These are phyloP conservation scores for Adelges cooleyi DNA, from an alignment of 1,140 invertebrate genomes.

Conservation along the genomic window DNA sequence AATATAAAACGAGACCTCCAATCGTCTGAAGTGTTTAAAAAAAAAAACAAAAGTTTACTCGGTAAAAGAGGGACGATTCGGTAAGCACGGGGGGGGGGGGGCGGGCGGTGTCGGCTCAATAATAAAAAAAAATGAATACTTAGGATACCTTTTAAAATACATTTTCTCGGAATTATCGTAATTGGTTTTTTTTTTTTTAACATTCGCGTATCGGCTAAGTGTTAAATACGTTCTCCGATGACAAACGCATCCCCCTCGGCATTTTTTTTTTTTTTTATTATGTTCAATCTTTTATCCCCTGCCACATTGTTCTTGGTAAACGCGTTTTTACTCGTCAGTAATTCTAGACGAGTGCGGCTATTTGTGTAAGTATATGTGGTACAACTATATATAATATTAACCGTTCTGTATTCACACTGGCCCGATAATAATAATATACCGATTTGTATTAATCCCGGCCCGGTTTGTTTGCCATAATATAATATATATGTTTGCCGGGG, in stretches of 20 bases:
- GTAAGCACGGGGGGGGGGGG: no score
- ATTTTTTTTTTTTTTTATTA: not conserved
- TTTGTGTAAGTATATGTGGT: no score
- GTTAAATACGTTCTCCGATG: constrained; percentile 23
- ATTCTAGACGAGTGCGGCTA: constrained; percentile 16
- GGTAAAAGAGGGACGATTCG: not conserved
- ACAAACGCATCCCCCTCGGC: constrained; percentile 16
- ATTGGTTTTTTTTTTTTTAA: constrained; percentile 22
- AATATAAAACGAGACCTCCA: constrained; percentile 4
- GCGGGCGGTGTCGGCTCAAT: not conserved
- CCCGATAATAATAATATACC: not conserved
- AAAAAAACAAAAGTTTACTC: constrained; percentile 8
- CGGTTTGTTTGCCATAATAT: no score
- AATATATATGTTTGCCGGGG: not conserved
- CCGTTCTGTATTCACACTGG: no score
- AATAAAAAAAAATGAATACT: not conserved
- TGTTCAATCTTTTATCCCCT: constrained; percentile 13
- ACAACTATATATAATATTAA: no score
- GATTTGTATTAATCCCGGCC: not conserved
- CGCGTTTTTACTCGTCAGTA: not conserved
- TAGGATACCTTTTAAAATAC: constrained; percentile 15
- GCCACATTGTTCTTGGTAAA: constrained; percentile 1
- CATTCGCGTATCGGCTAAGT: constrained; percentile 8
- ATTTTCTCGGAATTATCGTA: constrained; percentile 23
- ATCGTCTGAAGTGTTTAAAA: constrained; percentile 24